Evolutionary conservation across 2,797 vertebrate genomes (phyloP), one percentile per base, ranked within the genome.

Genomic region (Muraenolepis orangiensis): DNA sequence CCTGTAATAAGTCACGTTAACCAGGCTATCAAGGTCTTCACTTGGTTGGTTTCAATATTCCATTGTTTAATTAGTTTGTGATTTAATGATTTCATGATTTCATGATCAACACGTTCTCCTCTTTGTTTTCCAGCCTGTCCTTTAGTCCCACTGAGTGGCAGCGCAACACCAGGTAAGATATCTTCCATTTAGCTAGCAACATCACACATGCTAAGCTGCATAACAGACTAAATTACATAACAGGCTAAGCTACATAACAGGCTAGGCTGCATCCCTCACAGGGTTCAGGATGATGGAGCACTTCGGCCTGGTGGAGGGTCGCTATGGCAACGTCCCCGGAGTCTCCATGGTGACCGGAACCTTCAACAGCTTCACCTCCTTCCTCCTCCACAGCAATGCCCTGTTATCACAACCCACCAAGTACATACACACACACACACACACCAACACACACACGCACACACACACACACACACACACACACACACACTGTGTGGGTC

Each of bases 261-360:
- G 11, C 64, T 66, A 51, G 42, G 42, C 12, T 51, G 13, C 42
- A 20, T 51, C 12, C 2, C 18, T 4, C 12, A 13, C 79, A 98
- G 98, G 96, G 68, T 99, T 99, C 93, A 95, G 95, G 79, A 99
- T 99, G 97, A 99, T 99, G 98, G 97, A 98, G 87, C 94, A 95
- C 90, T 99, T 99, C 76, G 96, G 96, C 14, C 91, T 99, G 83
- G 90, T 96, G 84, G 95, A 97, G 88, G 93, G 94, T 70, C 95
- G 93, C 1, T 98, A 98, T 90, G 93, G 95, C 74, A 86, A 87
- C 32, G 80, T 97, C 64, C 83, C 95, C 13, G 96, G 98, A 0
- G 94, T 99, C 76, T 98, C 98, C 66, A 95, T 99, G 96, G 96
- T 97, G 57, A 95, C 97, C 0, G 98, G 98, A 20, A 98, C 97